Evolutionary conservation across 1,140 invertebrate species (phyloP).

Genomic region (Cotesia vestalis): DNA sequence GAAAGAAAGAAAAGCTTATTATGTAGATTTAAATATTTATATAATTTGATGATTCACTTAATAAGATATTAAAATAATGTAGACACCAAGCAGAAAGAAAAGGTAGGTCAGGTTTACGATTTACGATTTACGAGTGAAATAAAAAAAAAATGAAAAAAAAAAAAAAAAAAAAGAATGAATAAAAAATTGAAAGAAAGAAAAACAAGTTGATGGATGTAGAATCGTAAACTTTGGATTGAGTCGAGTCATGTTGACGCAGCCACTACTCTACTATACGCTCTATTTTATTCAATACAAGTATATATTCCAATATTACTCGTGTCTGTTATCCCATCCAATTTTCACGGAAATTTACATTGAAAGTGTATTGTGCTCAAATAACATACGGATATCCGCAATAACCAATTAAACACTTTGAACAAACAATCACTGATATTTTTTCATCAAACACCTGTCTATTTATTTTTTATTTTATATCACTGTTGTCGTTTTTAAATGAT

Average conservation of each 20-base stretch:
- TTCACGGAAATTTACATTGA: too few species aligned
- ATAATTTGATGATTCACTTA: constrained; percentile 3
- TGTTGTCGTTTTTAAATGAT: too few species aligned
- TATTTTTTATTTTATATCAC: too few species aligned
- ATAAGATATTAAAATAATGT: neutral
- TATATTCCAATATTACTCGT: too few species aligned
- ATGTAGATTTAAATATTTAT: too few species aligned
- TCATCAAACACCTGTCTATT: too few species aligned
- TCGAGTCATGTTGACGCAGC: constrained; percentile 2
- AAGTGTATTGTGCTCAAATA: too few species aligned
- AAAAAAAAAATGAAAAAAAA: neutral
- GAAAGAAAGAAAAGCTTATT: too few species aligned
- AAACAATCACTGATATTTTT: too few species aligned
- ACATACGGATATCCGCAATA: too few species aligned
- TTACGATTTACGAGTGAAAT: neutral
- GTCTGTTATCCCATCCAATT: too few species aligned
- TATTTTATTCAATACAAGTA: neutral
- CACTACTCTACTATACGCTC: neutral
- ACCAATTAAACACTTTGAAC: too few species aligned
- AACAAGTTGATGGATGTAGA: constrained; percentile 17
- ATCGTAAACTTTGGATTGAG: constrained; percentile 16
- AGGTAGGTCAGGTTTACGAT: constrained; percentile 11
- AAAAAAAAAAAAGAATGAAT: neutral
- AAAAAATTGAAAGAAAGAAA: constrained; percentile 2
- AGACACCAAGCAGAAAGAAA: neutral